Conservation (phyloP, 2,888 invertebrate species). For the Drosophila mettleri region DNA sequence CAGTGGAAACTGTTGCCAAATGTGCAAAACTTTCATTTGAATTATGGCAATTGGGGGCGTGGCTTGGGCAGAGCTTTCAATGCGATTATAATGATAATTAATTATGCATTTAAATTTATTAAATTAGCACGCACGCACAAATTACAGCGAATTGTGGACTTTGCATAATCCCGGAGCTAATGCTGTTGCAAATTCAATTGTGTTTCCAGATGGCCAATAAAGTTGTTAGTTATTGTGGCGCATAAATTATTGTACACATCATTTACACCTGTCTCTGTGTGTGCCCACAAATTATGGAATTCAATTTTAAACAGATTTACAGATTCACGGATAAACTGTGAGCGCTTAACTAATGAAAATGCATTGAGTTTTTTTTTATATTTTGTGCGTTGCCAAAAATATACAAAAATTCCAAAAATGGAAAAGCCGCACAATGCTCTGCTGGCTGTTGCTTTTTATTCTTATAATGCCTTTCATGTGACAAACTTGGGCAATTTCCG, state of each 20-base stretch:
- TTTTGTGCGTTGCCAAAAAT: constrained; percentile 22
- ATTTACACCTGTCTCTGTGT: constrained; percentile 68
- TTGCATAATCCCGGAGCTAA: constrained; percentile 60
- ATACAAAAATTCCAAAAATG: constrained; percentile 34
- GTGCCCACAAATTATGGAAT: constrained; percentile 52
- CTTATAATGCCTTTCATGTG: constrained; percentile 55
- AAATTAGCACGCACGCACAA: constrained; percentile 47
- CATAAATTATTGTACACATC: constrained; percentile 70
- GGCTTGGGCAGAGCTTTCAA: neutral
- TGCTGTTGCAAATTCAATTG: constrained; percentile 63
- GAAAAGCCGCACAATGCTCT: constrained; percentile 16
- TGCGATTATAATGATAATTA: constrained; percentile 58
- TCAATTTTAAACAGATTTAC: constrained; percentile 57
- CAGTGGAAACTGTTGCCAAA: constrained; percentile 30
- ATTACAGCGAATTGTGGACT: constrained; percentile 36
- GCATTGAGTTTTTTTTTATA: constrained; percentile 2
- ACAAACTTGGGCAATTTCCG: constrained; percentile 75
- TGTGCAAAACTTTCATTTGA: constrained; percentile 20
- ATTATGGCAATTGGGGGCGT: constrained; percentile 18
- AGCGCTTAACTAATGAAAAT: constrained; percentile 3
- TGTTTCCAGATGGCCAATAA: constrained; percentile 49
- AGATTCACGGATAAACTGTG: constrained; percentile 21
- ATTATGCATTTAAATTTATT: constrained; percentile 71
- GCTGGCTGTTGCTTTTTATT: constrained; percentile 34
- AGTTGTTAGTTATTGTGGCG: constrained; percentile 14